Evolutionary conservation across 2,888 invertebrate genomes (phyloP), one percentile per base, ranked within the genome.

Genomic region (Sminthurides aquaticus): DNA sequence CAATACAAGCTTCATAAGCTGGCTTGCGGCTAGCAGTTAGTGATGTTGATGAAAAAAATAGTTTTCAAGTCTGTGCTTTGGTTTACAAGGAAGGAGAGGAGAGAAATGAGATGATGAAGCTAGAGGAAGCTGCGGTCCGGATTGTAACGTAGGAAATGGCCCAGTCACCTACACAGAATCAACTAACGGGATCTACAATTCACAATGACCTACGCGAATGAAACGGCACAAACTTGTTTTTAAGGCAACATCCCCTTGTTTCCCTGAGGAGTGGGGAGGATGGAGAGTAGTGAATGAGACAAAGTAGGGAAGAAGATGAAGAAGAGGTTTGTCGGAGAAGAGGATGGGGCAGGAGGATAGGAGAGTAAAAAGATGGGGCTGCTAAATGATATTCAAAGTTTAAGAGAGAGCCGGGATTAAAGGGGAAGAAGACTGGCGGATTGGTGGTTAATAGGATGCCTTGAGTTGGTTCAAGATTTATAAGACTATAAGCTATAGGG

Each of bases 191-290:
- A 57, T 57, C 62, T 57, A 27, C 57, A n/a, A 57, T 63, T 57
- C 56, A 63, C 63, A 63, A 63, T 63, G 63, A 63, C 63, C 63
- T 63, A 63, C 63, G 63, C 48, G 63, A 63, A 63, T 63, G 57
- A 63, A 63, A 63, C 63, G 63, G 63, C 63, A 63, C 18, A 63
- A 63, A 63, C 63, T 63, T 57, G 57, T 63, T 62, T 62, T 62
- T 52, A 52, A 52, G 52, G 52, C 20, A 52, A 52, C 52, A 52
- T 52, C 22, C 8, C 15, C 52, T 52, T 34, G 43, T 34, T 34
- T 34, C 43, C 43, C 43, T 34, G 8, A 15, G 43, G 43, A 34
- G 8, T 34, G 5, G 43, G n/a, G 43, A 34, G 8, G 43, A 34
- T 34, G 8, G 15, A n/a, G n/a, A n/a, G n/a, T n/a, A n/a, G n/a